Conservation (phyloP, 2,888 invertebrate species). For the Philaethria dido region DNA sequence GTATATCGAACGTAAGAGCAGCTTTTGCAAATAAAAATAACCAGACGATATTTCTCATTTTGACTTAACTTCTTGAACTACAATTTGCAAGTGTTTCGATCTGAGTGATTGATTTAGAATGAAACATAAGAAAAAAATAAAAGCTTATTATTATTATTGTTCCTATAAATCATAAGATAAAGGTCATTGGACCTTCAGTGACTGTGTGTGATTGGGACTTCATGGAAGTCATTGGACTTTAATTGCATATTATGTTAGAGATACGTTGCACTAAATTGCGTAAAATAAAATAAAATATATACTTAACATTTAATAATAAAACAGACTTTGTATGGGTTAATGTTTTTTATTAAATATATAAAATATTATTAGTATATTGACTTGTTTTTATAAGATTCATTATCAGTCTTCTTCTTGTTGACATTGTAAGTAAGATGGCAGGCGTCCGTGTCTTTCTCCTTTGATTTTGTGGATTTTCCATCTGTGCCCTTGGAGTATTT, state of each 20-base stretch:
- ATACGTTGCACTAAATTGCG: background rate
- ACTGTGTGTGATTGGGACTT: too few relatives aligned
- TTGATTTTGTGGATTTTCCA: slow-evolving; percentile 76
- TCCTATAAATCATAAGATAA: slow-evolving; percentile 40
- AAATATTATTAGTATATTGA: slow-evolving; percentile 28
- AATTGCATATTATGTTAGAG: background rate
- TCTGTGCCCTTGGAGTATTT: slow-evolving; percentile 75
- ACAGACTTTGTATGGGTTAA: slow-evolving; percentile 18
- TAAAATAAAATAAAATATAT: background rate
- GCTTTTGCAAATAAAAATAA: slow-evolving; percentile 49
- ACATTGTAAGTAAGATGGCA: slow-evolving; percentile 71
- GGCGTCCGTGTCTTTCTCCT: slow-evolving; percentile 68
- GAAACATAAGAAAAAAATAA: slow-evolving; percentile 13
- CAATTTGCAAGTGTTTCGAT: slow-evolving; percentile 9
- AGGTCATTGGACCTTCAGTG: slow-evolving; percentile 34
- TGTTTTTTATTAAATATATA: slow-evolving; percentile 31
- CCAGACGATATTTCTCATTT: slow-evolving; percentile 42
- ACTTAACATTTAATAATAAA: background rate
- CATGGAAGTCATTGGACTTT: too few relatives aligned
- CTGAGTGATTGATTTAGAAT: slow-evolving; percentile 7
- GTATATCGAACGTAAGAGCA: slow-evolving; percentile 63
- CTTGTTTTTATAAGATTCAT: slow-evolving; percentile 22
- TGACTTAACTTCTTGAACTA: slow-evolving; percentile 9
- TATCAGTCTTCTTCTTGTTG: slow-evolving; percentile 51
- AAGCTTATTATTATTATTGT: slow-evolving; percentile 26